Base-by-base conservation (phyloP, 2,797 vertebrate species). In the Poeciliopsis gracilis region DNA sequence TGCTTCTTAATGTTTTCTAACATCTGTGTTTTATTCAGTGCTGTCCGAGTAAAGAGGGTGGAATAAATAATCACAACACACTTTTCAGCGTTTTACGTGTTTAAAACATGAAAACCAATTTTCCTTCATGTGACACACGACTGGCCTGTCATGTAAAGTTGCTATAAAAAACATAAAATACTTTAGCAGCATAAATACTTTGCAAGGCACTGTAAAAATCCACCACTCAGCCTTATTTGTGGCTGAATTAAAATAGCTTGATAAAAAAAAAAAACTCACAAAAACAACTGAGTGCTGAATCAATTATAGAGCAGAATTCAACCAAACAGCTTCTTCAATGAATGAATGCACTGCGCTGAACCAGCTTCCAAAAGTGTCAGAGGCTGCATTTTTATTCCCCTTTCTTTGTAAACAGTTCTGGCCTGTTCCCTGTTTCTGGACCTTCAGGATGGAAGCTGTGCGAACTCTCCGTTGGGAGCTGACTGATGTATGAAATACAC, bases 401-500 rank as follows among this genome's bases (percentile, higher is more conserved):
- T 47, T 49, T 66, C 16, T 38, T 76, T 12, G 15, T 38, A 33
- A 75, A 59, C 25, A 38, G 72, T 41, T 73, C 47, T 18, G 23
- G 6, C 10, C 30, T 10, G 30, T 16, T 45, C n/a, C 38, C 13
- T 51, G 30, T 51, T 15, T 16, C 12, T 46, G 45, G 47, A 41
- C 57, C 8, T 51, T 23, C 45, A 47, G 41, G 12, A 10, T 45
- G 13, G 41, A 72, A 57, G 36, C 51, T 61, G 51, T 82, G 84
- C 88, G 75, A 87, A 28, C 36, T 53, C 80, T 87, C 88, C 81
- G 79, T 33, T 76, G 92, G 90, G 90, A 93, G 90, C 93, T 92
- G 90, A 93, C 82, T 86, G 81, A 76, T 78, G 91, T 90, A 84
- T 88, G 88, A 86, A 93, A 91, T 81, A n/a, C 47, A 87, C 74